Percentiles rank a stretch among this genome's conserved stretches.
Evolutionary conservation across 2,113 vertebrate genomes (phyloP).

Genomic region (Pterophyllum scalare): DNA sequence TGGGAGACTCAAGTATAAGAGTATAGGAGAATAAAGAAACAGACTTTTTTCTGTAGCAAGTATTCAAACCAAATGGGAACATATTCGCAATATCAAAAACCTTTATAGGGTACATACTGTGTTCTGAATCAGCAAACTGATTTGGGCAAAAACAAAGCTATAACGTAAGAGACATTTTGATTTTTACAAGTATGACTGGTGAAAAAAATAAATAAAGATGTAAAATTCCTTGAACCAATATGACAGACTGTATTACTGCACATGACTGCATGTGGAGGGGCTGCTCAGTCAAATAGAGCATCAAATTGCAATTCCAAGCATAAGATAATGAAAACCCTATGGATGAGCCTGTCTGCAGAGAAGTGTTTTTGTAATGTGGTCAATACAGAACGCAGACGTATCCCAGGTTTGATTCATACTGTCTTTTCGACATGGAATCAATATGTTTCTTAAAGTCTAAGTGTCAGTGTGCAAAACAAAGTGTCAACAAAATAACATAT

Average conservation of each 20-base stretch:
- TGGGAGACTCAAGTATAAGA: not conserved
- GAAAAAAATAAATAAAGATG: not conserved
- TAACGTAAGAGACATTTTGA: not conserved
- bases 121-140: not conserved
- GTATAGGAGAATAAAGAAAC: not conserved
- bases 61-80: not conserved
- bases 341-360: conserved; percentile 11
- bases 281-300: conserved; percentile 41
- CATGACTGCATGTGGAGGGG: not conserved
- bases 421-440: conserved; percentile 61
- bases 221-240: conserved; percentile 24
- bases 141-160: not conserved
- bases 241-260: not conserved
- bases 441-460: conserved; percentile 63
- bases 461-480: conserved; percentile 51
- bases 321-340: conserved; percentile 33
- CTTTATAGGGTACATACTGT: not conserved
- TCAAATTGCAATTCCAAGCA: conserved; percentile 50
- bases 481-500: conserved; percentile 44
- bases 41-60: not conserved
- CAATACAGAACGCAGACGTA: conserved; percentile 49
- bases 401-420: conserved; percentile 43
- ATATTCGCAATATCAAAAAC: not conserved
- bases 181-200: not conserved
- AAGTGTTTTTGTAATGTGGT: conserved; percentile 57